Base-by-base conservation (phyloP, 2,113 vertebrate genomes). In the Centropus unirufus region DNA sequence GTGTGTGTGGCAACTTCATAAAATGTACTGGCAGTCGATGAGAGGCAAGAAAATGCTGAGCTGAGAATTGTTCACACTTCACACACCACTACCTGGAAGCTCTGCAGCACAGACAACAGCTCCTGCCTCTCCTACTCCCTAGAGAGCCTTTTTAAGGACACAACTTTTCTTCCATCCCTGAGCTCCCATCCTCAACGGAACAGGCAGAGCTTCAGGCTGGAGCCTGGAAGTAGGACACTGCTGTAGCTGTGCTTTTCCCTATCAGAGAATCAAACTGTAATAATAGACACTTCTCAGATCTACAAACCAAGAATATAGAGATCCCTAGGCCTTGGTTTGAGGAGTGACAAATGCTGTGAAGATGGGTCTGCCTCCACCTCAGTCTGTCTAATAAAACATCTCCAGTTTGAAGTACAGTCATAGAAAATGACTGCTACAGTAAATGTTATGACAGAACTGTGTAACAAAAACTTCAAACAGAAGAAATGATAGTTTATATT, bases 371-470 rank as follows among this genome's bases (percentile, higher is more conserved):
- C 6, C n/a, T 49, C 21, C 80, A 74, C 20, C 52, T 70, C 63
- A 69, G 19, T 54, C 39, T 61, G 91, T 77, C 14, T 62, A 77
- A 27, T 44, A 47, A 81, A 75, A 82, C 0, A 0, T 22, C 51
- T 92, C 55, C 90, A 34, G 78, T 73, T 77, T 67, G 13, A 91
- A 70, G 81, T 40, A 67, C 47, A 88, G 63, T 83, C 47, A 87
- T 7, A 80, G 39, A 26, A 82, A 79, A 66, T 78, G 90, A 81
- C 54, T 85, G 44, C 52, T 94, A 80, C 19, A 54, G 85, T 75
- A 90, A 95, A 93, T 89, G 57, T 86, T 95, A 78, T 84, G 90
- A 94, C 68, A 94, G 90, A 83, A 57, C 36, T 16, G 44, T 67
- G 8, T 67, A 95, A 93, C 17, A 69, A 90, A 90, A 49, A 46